These are phyloP conservation scores for Adelges cooleyi DNA, from an alignment of 1,140 invertebrate genomes.

Conservation along the genomic window DNA sequence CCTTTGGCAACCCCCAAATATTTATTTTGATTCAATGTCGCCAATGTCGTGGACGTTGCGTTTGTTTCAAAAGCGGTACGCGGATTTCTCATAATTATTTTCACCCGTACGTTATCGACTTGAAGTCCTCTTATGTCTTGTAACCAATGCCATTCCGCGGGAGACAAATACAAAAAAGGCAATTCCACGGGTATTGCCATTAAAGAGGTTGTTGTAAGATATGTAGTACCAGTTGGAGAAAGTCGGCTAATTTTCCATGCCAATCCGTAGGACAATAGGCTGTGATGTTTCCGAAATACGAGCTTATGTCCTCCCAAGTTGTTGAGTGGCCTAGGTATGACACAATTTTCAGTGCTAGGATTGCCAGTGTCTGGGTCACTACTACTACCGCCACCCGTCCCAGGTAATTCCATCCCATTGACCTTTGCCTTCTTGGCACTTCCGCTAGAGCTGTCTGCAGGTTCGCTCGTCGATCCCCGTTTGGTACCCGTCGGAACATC, in stretches of 20 bases:
- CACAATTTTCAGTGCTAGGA: no score
- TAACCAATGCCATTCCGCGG: background rate
- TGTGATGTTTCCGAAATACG: no score
- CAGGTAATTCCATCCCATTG: no score
- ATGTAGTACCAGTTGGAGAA: background rate
- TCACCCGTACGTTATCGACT: background rate
- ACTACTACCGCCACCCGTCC: no score
- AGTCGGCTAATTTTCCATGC: background rate
- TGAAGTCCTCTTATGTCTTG: background rate
- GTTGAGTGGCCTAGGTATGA: no score
- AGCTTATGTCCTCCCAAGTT: no score
- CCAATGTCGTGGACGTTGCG: fast-evolving
- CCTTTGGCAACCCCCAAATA: background rate
- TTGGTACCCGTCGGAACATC: no score
- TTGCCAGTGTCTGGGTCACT: no score
- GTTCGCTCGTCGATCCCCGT: no score
- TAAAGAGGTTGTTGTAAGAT: background rate
- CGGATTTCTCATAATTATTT: background rate
- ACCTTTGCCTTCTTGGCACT: no score
- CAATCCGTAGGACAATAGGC: background rate
- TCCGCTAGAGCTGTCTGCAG: no score
- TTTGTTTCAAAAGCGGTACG: background rate
- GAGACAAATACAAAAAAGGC: background rate
- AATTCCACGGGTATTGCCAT: background rate
- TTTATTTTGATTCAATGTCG: background rate